Percentiles rank a stretch among this genome's conserved stretches.
Evolutionary conservation across 2,888 invertebrate genomes (phyloP).

Genomic region (Ditula angustiorana): DNA sequence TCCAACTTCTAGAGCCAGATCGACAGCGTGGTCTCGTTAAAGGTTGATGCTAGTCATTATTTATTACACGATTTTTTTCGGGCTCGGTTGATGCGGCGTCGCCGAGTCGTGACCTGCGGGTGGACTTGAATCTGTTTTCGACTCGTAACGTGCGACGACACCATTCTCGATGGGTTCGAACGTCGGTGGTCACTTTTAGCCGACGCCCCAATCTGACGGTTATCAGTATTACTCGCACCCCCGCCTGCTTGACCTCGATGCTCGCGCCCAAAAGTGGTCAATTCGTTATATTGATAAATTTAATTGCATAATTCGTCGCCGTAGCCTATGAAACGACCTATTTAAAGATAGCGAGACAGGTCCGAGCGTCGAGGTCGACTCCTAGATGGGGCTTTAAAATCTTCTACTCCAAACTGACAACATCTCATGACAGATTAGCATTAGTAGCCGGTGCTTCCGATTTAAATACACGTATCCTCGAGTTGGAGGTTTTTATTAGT

Average conservation of each 20-base stretch:
- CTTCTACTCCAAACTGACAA: slow-evolving; percentile 9
- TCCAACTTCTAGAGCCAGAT: neutral
- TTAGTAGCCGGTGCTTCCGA: slow-evolving; percentile 28
- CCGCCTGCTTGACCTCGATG: slow-evolving; percentile 22
- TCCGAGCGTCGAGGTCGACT: slow-evolving; percentile 31
- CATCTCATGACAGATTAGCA: slow-evolving; percentile 32
- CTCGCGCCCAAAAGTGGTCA: neutral
- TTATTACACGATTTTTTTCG: neutral
- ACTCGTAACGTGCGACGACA: neutral
- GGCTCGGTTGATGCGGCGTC: neutral
- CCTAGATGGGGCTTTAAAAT: slow-evolving; percentile 3
- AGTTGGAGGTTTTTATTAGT: neutral
- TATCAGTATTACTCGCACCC: slow-evolving; percentile 37
- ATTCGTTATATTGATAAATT: too few relatives aligned
- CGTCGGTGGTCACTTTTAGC: slow-evolving; percentile 3
- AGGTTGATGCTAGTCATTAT: slow-evolving; percentile 4
- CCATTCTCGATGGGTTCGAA: neutral
- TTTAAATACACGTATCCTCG: neutral
- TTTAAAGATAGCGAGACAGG: neutral
- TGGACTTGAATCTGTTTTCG: neutral
- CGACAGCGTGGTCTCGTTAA: neutral
- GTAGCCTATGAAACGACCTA: neutral
- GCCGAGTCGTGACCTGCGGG: neutral
- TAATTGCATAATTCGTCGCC: too few relatives aligned
- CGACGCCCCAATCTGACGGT: neutral